Conservation (phyloP, 2,113 vertebrate genomes). For the Hypanus sabinus region DNA sequence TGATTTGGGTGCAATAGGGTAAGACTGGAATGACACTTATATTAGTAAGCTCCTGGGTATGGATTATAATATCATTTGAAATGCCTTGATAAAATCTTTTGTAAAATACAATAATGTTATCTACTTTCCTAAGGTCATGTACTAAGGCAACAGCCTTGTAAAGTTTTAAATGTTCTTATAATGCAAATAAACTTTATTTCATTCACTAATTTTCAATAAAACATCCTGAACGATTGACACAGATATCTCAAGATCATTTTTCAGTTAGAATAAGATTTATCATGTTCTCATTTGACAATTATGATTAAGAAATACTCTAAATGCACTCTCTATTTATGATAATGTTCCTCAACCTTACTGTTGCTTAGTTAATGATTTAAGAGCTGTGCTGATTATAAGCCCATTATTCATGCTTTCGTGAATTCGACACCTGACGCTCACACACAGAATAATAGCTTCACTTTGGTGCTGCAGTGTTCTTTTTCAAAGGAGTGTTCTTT, state of each 20-base stretch:
- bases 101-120: not conserved
- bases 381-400: constrained; percentile 12
- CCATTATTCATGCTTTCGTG: constrained; percentile 28
- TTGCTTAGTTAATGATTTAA: constrained; percentile 33
- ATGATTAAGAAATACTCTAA: not conserved
- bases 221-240: not conserved
- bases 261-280: constrained; percentile 10
- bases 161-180: not conserved
- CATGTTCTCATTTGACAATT: not conserved
- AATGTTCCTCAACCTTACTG: not conserved
- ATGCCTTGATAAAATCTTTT: not conserved
- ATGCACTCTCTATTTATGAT: not conserved
- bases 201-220: not conserved
- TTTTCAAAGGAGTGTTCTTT: not conserved
- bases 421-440: constrained; percentile 24
- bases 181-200: constrained; percentile 6
- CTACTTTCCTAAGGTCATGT: not conserved
- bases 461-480: not conserved
- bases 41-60: not conserved
- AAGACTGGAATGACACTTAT: not conserved
- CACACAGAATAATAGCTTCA: not conserved
- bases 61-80: not conserved
- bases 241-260: no score
- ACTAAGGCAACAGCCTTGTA: not conserved
- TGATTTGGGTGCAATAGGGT: not conserved